A percentile compares a stretch with the other conserved stretches of the same genome.
phyloP scores from a whole-genome alignment of 2,888 invertebrate species.

The Trachelus iudaicus region DNA sequence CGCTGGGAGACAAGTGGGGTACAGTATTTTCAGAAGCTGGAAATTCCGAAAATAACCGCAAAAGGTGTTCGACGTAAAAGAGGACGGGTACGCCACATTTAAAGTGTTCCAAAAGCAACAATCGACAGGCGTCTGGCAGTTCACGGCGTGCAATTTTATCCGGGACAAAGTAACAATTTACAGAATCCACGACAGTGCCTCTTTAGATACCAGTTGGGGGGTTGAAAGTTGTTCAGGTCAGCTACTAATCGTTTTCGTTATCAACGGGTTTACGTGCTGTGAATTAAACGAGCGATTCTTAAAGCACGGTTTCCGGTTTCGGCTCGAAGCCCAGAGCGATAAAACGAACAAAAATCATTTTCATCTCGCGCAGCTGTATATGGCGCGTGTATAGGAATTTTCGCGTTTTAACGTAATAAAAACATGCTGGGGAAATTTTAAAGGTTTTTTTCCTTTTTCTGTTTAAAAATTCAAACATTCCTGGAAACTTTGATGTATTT shows the following conservation, averaged over 20 bases:
- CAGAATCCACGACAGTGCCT: conserved; percentile 12
- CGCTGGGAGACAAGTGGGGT: neutral
- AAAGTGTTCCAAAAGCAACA: neutral
- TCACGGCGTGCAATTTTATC: conserved; percentile 36
- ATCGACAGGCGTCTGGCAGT: conserved; percentile 2
- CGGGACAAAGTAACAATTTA: conserved; percentile 48
- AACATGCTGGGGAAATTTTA: neutral
- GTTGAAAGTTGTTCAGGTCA: conserved; percentile 42
- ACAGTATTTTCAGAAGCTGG: neutral
- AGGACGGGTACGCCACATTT: neutral
- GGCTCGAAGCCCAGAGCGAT: neutral
- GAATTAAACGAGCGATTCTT: conserved; percentile 39
- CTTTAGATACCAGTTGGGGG: neutral
- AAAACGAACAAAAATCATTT: neutral
- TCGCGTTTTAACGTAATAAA: neutral
- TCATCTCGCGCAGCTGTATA: neutral
- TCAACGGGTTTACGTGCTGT: conserved; percentile 43
- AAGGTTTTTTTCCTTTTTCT: neutral
- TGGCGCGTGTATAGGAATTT: neutral
- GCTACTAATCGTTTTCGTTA: conserved; percentile 48
- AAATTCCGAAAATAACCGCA: neutral
- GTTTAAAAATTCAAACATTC: too few relatives aligned
- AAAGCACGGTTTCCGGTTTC: neutral
- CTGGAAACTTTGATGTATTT: too few relatives aligned
- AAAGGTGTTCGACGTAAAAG: neutral